Evolutionary conservation across 2,888 invertebrate species (phyloP), one percentile per base, ranked within the genome.

Genomic region (Lithophane socia): DNA sequence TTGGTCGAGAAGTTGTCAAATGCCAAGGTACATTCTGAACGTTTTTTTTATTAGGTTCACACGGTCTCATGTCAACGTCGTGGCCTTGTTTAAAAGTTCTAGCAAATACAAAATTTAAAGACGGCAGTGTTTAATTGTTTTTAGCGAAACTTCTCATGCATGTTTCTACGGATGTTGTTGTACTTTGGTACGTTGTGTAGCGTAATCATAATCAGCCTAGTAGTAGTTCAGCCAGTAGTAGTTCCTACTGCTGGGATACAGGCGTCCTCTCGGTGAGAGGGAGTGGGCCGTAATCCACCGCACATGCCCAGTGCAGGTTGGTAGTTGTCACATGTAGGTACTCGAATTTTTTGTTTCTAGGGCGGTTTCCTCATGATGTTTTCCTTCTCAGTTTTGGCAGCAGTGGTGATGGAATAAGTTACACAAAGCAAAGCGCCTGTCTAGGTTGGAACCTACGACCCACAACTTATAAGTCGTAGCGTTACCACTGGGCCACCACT

Each of bases 51-150:
- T n/a, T n/a, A 52, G 13, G 52, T 54, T 78, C 68, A 47, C 79
- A 67, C 49, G 66, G 13, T n/a, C n/a, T 47, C 49, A 29, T 65
- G 29, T 18, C 58, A 58, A 76, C 49, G 18, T 49, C 16, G 21
- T 61, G 60, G 4, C 29, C 52, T 9, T 56, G 77, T 63, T 24
- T 16, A 9, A 18, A 29, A 9, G 60, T 60, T 70, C 56, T 61
- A 56, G 29, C 13, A 24, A 71, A 80, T 64, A 56, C 18, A 12
- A 16, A 49, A 80, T 80, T 64, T n/a, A n/a, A 29, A 5, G 60
- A 44, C n/a, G 37, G n/a, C 49, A 49, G 16, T 52, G 52, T 52
- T 65, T 58, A 58, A 80, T 80, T 65, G 21, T 37, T 16, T 64
- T 44, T 24, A 9, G 44, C 4, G 44, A 37, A 52, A 80, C 24